These are phyloP conservation scores for Diuraphis noxia DNA, from an alignment of 1,140 invertebrate species.

Conservation along the genomic window DNA sequence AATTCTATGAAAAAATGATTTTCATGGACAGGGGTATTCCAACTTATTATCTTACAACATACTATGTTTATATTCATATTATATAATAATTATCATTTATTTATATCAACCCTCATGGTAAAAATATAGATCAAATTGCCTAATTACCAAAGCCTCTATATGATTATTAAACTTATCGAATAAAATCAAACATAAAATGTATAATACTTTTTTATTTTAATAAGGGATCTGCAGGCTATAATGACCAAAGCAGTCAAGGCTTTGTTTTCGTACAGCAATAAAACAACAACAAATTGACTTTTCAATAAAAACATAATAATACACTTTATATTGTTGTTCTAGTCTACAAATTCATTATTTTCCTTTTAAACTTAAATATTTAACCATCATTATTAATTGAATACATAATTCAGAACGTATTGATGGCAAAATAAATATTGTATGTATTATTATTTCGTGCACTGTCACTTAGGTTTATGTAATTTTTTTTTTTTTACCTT, in stretches of 20 bases:
- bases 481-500: slow-evolving; percentile 56
- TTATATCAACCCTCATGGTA: not conserved
- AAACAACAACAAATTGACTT: not conserved
- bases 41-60: not conserved
- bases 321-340: not conserved
- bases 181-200: not conserved
- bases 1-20: not conserved
- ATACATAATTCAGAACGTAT: not conserved
- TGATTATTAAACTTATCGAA: no score
- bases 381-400: no score
- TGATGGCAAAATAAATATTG: no score
- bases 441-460: not conserved
- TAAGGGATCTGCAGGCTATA: not conserved
- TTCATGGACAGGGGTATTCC: no score
- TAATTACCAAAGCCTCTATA: not conserved
- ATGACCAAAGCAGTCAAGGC: not conserved
- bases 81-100: no score
- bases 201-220: not conserved
- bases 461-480: not conserved
- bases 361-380: not conserved
- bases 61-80: no score
- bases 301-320: not conserved
- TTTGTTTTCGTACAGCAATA: not conserved
- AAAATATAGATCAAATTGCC: not conserved
- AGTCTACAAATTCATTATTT: not conserved